Base-by-base conservation (phyloP, 2,113 vertebrate species). In the Varanus salvator region DNA sequence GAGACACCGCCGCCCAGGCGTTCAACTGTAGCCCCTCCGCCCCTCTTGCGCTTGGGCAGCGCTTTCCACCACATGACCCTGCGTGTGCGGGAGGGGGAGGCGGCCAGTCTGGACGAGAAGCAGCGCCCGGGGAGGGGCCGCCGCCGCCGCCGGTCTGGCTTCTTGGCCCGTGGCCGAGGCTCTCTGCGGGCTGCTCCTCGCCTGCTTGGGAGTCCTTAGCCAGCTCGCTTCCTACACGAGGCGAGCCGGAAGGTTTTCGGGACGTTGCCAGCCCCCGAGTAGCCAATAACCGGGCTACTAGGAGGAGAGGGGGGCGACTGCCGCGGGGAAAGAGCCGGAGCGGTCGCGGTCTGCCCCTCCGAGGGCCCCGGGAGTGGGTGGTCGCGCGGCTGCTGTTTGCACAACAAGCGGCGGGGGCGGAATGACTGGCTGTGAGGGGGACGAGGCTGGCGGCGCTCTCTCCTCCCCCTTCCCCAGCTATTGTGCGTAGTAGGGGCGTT, bases 21-120 rank as follows among this genome's bases (percentile, higher is more conserved):
- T 11, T 12, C 5, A 14, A 0, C 4, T 5, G 34, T 31, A 34
- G 72, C 12, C 25, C 64, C 66, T 68, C n/a, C 6, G 11, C 12
- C 52, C 29, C 21, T 8, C n/a, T 34, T 23, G 3, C 21, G 0
- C n/a, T 25, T 8, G 8, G 1, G 9, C 25, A 1, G 1, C 21
- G 6, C 21, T 38, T 60, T 25, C 81, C 57, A 9, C 15, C n/a
- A 3, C 19, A 44, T 38, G 38, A 48, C 5, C n/a, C 11, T 23
- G 23, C 2, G 11, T 14, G 50, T 15, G 57, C 11, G 38, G 75
- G 23, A 4, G 8, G 31, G 71, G 25, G 8, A 12, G 23, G 29
- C 0, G 83, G 1, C 21, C 0, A 6, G 25, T 1, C 15, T 9
- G 15, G 44, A 29, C 14, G 1, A 31, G 66, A 14, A 5, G 29